These are phyloP conservation scores for Gnatocerus cornutus DNA, from an alignment of 2,888 invertebrate species.

Conservation along the genomic window DNA sequence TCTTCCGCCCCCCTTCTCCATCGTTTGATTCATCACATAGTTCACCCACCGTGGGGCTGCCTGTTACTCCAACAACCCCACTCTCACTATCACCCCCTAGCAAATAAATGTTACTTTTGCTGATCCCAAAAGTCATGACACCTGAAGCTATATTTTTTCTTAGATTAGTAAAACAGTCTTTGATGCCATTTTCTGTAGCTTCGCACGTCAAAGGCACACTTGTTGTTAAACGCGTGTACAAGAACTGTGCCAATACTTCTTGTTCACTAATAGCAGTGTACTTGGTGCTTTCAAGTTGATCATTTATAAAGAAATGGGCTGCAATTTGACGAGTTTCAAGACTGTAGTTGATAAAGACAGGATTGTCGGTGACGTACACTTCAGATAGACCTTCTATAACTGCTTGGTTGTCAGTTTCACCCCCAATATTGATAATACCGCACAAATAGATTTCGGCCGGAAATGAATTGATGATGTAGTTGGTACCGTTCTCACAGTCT, in stretches of 20 bases:
- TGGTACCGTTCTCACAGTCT: constrained; percentile 69
- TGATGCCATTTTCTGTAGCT: constrained; percentile 74
- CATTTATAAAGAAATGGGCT: constrained; percentile 81
- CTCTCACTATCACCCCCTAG: constrained; percentile 77
- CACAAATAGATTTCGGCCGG: constrained; percentile 86
- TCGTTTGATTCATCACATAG: constrained; percentile 62
- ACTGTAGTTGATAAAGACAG: constrained; percentile 77
- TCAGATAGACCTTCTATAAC: constrained; percentile 77
- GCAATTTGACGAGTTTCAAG: constrained; percentile 74
- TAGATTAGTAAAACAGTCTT: constrained; percentile 77
- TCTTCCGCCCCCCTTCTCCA: constrained; percentile 62
- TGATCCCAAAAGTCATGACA: constrained; percentile 77
- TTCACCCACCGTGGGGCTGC: constrained; percentile 74
- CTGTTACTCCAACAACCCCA: constrained; percentile 73
- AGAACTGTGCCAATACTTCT: constrained; percentile 80
- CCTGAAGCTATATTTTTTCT: constrained; percentile 81
- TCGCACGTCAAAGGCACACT: constrained; percentile 79
- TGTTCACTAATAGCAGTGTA: constrained; percentile 78
- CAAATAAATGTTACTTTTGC: constrained; percentile 78
- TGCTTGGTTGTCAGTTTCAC: constrained; percentile 76
- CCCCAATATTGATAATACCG: constrained; percentile 81
- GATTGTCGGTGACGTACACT: constrained; percentile 87
- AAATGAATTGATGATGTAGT: constrained; percentile 75
- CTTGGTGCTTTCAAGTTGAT: constrained; percentile 79
- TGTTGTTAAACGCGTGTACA: constrained; percentile 80